These are phyloP conservation scores for Osmerus mordax DNA, from an alignment of 2,113 vertebrate species.

Conservation along the genomic window DNA sequence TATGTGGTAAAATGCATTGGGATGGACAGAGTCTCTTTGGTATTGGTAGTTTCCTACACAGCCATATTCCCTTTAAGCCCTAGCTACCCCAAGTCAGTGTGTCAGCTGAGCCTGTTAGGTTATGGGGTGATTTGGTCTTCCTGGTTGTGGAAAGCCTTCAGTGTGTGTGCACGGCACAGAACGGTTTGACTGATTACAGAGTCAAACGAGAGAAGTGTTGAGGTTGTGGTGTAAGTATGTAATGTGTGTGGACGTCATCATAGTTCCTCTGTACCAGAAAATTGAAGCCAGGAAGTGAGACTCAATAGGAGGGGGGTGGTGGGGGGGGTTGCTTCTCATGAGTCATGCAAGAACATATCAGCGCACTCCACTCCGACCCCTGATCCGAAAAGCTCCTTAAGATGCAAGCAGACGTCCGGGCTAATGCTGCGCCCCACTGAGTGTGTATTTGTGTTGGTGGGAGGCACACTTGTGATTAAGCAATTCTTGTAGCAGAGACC, in stretches of 20 bases:
- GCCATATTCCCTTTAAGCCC: neutral
- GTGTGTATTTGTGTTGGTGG: constrained; percentile 9
- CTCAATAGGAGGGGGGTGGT: too few relatives aligned
- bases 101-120: neutral
- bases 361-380: constrained; percentile 26
- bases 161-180: too few relatives aligned
- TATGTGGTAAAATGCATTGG: too few relatives aligned
- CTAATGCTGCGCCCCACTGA: constrained; percentile 6
- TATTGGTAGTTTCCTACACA: too few relatives aligned
- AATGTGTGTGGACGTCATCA: constrained; percentile 12
- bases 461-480: constrained; percentile 52
- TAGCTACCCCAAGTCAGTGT: neutral
- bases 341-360: constrained; percentile 51
- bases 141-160: constrained; percentile 38
- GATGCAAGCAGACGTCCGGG: constrained; percentile 41
- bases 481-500: constrained; percentile 39
- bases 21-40: too few relatives aligned
- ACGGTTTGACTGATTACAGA: too few relatives aligned
- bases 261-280: constrained; percentile 27
- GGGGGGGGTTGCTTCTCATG: constrained; percentile 29
- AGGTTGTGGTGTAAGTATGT: constrained; percentile 1
- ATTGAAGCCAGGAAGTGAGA: too few relatives aligned
- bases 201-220: too few relatives aligned
- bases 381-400: constrained; percentile 49
- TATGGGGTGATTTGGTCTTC: constrained; percentile 9